Evolutionary conservation across 2,888 invertebrate genomes (phyloP), one percentile per base, ranked within the genome.

Genomic region (Lepidonotus clava): DNA sequence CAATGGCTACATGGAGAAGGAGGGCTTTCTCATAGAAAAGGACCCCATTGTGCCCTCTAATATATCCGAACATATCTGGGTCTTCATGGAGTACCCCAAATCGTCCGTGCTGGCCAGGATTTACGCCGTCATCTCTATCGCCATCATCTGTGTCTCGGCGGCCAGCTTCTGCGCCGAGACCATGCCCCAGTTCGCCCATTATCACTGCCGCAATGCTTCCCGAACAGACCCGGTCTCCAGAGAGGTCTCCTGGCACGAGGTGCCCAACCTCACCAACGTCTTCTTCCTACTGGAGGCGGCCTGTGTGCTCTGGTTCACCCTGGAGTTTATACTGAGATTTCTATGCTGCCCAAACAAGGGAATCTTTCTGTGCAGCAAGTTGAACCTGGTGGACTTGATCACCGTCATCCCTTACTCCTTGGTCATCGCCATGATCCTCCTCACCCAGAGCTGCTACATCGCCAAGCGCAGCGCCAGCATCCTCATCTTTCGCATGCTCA

Each of bases 151-250:
- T 85, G 89, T 93, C 8, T 94, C 95, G 0, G 94, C 94, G 11
- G 92, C 94, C 1, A 92, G 92, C 5, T 95, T 95, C 90, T 95
- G 95, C 87, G 90, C 94, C 87, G 95, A 95, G 89, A 95, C 95
- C 1, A 90, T 95, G n/a, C 95, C 95, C 2, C 89, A 89, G 51
- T 92, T 93, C 87, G 88, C 90, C 14, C 88, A 89, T 38, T 87
- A 85, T 6, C 89, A 90, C 36, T 93, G 92, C 86, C 83, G 84
- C 8, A 90, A 83, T 11, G 8, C 28, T n/a, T 83, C 40, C 14
- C 18, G 36, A 36, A 18, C n/a, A 2, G 28, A 56, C 18, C 36
- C 21, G 14, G 24, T 5, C 5, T 36, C 14, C 8, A 38, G 76
- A 53, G 32, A 51, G 24, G 21, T 71, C 24, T 18, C n/a, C 41